A percentile compares a stretch with the other conserved stretches of the same genome.
These are phyloP conservation scores for Eilema griseolum DNA, from an alignment of 2,888 invertebrate species.

Conservation along the genomic window DNA sequence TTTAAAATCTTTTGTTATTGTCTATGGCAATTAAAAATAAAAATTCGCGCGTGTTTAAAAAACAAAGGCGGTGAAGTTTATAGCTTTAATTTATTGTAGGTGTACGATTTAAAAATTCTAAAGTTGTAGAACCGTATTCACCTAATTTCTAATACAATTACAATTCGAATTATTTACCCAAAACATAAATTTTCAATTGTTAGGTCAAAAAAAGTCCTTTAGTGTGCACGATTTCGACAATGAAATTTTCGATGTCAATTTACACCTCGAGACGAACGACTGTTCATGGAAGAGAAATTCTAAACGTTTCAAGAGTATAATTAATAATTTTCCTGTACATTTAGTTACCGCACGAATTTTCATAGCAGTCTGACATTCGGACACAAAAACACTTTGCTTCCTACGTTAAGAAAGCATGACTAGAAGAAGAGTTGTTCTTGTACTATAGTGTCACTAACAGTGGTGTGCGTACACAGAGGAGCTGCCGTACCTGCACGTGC, in stretches of 20 bases:
- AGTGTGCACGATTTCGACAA: neutral
- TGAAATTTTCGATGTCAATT: neutral
- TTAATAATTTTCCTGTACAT: neutral
- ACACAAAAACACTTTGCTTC: no score
- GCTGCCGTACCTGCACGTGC: conserved; percentile 95
- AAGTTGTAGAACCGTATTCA: neutral
- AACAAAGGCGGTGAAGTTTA: no score
- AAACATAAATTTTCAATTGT: neutral
- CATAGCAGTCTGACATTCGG: neutral
- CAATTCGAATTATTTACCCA: neutral
- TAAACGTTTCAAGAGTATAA: neutral
- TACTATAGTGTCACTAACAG: neutral
- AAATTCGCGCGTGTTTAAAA: no score
- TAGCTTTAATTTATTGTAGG: no score
- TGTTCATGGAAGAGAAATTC: neutral
- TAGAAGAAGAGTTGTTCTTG: neutral
- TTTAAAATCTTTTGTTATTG: no score
- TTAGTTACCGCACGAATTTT: neutral
- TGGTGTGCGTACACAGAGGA: conserved; percentile 88
- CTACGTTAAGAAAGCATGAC: neutral
- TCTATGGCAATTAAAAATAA: no score
- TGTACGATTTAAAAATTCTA: neutral
- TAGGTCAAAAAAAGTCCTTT: neutral
- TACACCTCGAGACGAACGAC: neutral
- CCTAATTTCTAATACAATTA: neutral